Base-by-base conservation (phyloP, 1,140 invertebrate species). In the Amphibalanus amphitrite region DNA sequence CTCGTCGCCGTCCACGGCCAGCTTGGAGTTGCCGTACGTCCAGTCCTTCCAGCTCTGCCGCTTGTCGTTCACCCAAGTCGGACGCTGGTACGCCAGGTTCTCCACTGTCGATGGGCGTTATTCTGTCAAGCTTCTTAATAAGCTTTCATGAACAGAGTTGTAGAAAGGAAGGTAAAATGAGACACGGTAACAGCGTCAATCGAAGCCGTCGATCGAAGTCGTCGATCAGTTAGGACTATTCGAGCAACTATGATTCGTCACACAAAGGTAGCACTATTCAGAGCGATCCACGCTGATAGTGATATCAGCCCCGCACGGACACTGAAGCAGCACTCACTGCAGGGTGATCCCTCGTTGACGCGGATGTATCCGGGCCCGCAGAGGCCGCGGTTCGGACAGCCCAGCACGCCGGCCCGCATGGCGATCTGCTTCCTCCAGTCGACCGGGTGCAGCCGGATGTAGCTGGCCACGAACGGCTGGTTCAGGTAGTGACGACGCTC, bases 61-160 rank as follows among this genome's bases (percentile, higher is more conserved):
- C 74, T 84, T 83, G 76, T 84, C 84, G 75, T 85, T 84, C 28
- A 84, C 80, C 83, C 83, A 85, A 0, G 82, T 82, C 68, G 82
- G 79, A 64, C 82, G 82, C 59, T 81, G 79, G 77, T 79, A 84
- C 28, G 84, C 83, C 69, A 85, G 72, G 74, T 85, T 85, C 74
- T 84, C 82, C 68, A 84, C 84, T 85, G 75, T n/a, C n/a, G n/a
- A n/a, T n/a, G n/a, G n/a, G n/a, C n/a, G n/a, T n/a, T n/a, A n/a
- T n/a, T n/a, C n/a, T n/a, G n/a, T n/a, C n/a, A n/a, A n/a, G n/a
- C n/a, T n/a, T n/a, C n/a, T n/a, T n/a, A n/a, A n/a, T n/a, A n/a
- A n/a, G n/a, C n/a, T n/a, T n/a, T n/a, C n/a, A n/a, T n/a, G n/a
- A n/a, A n/a, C n/a, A n/a, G n/a, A n/a, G n/a, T n/a, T n/a, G n/a